Evolutionary conservation across 1,140 invertebrate genomes (phyloP), one percentile per base, ranked within the genome.

Genomic region (Trichonephila clavipes): DNA sequence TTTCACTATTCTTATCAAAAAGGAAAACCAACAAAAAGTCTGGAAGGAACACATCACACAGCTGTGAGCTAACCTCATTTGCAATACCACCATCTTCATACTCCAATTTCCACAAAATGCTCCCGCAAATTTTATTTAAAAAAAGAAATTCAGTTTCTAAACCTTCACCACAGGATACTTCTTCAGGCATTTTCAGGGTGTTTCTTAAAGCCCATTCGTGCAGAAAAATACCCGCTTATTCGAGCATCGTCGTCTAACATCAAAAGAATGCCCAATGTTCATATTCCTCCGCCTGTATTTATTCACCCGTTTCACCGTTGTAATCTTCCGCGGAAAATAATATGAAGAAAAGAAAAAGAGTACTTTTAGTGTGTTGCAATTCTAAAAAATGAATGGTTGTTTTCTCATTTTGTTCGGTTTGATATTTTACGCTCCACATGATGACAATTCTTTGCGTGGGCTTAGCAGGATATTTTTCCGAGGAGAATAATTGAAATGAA

Each of bases 401-500:
- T 40, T 77, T 77, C 69, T 77, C 69, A 77, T 77, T 40, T 40
- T 77, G 28, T 40, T 77, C 72, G 6, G 16, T 77, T 28, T 40
- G 24, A 40, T 34, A 19, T 40, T 77, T 77, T 77, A 77, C 34
- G 72, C 72, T 77, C 72, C 18, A 28, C 28, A 14, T 28, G 66
- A 44, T 58, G 82, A 10, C 40, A 83, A 44, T 51, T 83, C 51
- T 83, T 58, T 83, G 40, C 51, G 51, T 24, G 6, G 82, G 6
- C 14, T 7, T 5, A 51, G 51, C 21, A 59, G 21, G 21, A 21
- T 83, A 58, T 24, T 21, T 58, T n/a, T 83, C 16, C 82, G 3
- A n/a, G 44, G 58, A 83, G 82, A 83, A 83, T 83, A 83, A 83
- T 83, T 83, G 82, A 83, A 83, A 83, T 59, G 58, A 83, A 83